These are phyloP conservation scores for Anguilla rostrata DNA, from an alignment of 2,113 vertebrate genomes.

Conservation along the genomic window DNA sequence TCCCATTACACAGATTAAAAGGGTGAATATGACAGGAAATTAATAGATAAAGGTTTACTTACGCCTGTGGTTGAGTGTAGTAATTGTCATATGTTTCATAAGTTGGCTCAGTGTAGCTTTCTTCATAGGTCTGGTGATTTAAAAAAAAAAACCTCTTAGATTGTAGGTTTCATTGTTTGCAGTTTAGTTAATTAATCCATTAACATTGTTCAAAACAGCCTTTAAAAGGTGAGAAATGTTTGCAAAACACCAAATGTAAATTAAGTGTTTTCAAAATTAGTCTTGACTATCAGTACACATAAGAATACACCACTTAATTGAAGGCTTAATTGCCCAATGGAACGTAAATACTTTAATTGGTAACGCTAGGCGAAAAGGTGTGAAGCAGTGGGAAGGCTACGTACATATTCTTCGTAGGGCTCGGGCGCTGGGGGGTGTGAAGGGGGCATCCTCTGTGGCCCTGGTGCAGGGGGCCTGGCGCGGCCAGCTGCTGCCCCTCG, in stretches of 20 bases:
- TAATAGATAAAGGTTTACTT: slow-evolving; percentile 63
- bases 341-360: not conserved
- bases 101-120: slow-evolving; percentile 85
- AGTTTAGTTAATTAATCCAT: not conserved
- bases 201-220: not conserved
- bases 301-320: not conserved
- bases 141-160: too few relatives aligned
- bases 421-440: slow-evolving; percentile 78
- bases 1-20: not conserved
- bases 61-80: slow-evolving; percentile 95
- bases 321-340: not conserved
- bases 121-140: slow-evolving; percentile 83
- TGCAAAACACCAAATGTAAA: not conserved
- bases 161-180: not conserved
- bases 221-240: not conserved
- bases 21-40: slow-evolving; percentile 29
- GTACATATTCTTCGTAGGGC: slow-evolving; percentile 89
- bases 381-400: slow-evolving; percentile 46
- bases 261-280: not conserved
- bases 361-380: too few relatives aligned
- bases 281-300: not conserved
- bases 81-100: slow-evolving; percentile 96
- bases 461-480: slow-evolving; percentile 74
- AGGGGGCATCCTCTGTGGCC: slow-evolving; percentile 86
- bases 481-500: slow-evolving; percentile 77